Evolutionary conservation across 53 echinoderm and acorn worm species (phyloP).

Genomic region (Apostichopus leukothele): DNA sequence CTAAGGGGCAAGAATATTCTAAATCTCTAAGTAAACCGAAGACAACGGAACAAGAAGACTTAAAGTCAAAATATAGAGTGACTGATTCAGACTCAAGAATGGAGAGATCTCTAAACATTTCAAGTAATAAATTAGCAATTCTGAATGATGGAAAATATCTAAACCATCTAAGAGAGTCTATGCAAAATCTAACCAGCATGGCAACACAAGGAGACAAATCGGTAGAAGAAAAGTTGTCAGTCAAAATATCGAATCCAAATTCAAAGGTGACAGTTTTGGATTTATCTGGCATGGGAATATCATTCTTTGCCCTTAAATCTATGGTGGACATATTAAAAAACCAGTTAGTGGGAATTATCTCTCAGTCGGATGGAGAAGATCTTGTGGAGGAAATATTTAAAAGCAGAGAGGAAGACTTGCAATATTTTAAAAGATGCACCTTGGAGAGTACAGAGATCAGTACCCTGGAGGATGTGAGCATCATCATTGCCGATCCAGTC

Average conservation of each 20-base stretch:
- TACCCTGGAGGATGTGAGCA: slow-evolving; percentile 47
- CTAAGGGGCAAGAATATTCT: not conserved
- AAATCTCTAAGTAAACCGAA: not conserved
- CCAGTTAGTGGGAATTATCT: not conserved
- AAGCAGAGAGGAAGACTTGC: slow-evolving; percentile 27
- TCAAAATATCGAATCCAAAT: not conserved
- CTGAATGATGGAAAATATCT: slow-evolving; percentile 23
- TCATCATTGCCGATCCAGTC: slow-evolving; percentile 61
- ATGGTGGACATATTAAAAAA: not conserved
- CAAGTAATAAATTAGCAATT: slow-evolving; percentile 14
- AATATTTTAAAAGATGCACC: slow-evolving; percentile 33
- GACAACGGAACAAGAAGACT: not conserved
- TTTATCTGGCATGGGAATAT: not conserved
- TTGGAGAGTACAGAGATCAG: not conserved
- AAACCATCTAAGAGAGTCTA: not conserved
- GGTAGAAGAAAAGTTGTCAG: not conserved
- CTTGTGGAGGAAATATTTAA: slow-evolving; percentile 40
- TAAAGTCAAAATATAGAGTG: not conserved
- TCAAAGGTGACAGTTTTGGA: slow-evolving; percentile 20
- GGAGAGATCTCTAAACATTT: not conserved
- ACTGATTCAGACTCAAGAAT: not conserved
- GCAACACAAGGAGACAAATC: not conserved
- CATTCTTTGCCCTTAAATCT: not conserved
- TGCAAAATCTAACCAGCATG: not conserved
- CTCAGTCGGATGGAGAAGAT: slow-evolving; percentile 13